Evolutionary conservation across 2,888 invertebrate genomes (phyloP).

Genomic region (Allygus modestus): DNA sequence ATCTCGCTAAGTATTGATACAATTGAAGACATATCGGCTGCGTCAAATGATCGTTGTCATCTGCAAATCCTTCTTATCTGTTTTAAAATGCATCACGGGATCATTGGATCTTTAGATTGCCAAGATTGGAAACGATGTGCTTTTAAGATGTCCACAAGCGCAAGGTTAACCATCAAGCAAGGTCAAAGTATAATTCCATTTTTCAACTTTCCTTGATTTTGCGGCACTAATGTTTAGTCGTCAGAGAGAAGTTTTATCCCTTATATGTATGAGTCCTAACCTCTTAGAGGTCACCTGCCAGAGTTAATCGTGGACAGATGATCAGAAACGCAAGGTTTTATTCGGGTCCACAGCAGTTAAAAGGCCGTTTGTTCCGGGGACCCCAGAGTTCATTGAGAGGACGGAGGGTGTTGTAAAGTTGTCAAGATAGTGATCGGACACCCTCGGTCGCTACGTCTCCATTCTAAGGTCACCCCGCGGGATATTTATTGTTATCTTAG

Average conservation of each 20-base stretch:
- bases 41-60: too few species aligned
- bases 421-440: constrained; percentile 54
- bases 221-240: too few species aligned
- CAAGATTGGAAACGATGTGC: too few species aligned
- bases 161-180: too few species aligned
- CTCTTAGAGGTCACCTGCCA: constrained; percentile 13
- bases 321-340: constrained; percentile 50
- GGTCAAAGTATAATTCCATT: too few species aligned
- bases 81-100: too few species aligned
- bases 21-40: too few species aligned
- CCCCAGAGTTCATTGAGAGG: constrained; percentile 42
- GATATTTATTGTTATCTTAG: constrained; percentile 56
- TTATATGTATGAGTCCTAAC: not conserved
- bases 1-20: too few species aligned
- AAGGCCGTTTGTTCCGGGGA: constrained; percentile 42
- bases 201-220: too few species aligned
- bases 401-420: constrained; percentile 49
- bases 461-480: constrained; percentile 35
- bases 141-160: too few species aligned
- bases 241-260: not conserved
- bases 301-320: not conserved
- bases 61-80: too few species aligned
- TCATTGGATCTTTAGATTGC: too few species aligned
- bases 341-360: constrained; percentile 39
- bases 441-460: constrained; percentile 53